Evolutionary conservation across 2,113 vertebrate genomes (phyloP).

Genomic region (Gila orcuttii): DNA sequence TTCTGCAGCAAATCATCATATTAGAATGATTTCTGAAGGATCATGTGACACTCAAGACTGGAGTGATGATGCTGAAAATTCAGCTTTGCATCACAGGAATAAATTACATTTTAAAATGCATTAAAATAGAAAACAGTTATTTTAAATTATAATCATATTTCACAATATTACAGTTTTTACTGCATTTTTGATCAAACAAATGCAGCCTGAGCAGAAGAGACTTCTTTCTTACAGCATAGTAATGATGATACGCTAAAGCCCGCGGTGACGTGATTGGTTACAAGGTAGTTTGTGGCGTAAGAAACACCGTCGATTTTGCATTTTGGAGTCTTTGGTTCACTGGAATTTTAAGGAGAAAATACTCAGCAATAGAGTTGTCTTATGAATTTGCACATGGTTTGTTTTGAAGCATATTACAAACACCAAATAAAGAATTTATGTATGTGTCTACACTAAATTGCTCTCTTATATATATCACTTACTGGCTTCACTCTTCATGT

Average conservation of each 20-base stretch:
- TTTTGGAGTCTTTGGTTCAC: no score
- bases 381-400: no score
- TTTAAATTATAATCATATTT: neutral
- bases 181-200: neutral
- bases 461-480: neutral
- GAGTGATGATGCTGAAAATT: neutral
- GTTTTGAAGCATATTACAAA: no score
- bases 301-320: no score
- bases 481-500: neutral
- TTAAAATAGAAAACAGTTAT: neutral
- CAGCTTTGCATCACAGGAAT: neutral
- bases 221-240: neutral
- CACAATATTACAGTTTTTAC: neutral
- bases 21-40: neutral
- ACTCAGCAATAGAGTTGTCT: no score
- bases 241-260: no score
- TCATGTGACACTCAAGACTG: neutral
- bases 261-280: no score
- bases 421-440: no score
- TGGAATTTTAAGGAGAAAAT: no score
- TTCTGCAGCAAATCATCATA: neutral
- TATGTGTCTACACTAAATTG: neutral
- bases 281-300: no score
- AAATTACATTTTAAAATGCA: no score
- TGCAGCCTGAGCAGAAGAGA: neutral